Base-by-base conservation (phyloP, 2,797 vertebrate genomes). In the Prionace glauca region DNA sequence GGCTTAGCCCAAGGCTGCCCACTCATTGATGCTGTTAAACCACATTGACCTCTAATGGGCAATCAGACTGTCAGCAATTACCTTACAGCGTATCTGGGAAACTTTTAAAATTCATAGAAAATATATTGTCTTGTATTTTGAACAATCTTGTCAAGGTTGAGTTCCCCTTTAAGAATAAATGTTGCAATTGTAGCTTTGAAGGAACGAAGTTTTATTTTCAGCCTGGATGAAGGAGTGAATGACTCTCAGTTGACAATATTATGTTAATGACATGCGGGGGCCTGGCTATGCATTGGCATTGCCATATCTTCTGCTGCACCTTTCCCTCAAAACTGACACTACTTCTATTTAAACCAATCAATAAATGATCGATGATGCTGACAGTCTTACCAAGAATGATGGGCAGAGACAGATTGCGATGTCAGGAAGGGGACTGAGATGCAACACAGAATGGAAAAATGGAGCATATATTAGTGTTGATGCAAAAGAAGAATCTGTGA, bases 201-300 rank as follows among this genome's bases (percentile, higher is more conserved):
- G n/a, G 71, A 74, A 77, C 36, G 22, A 77, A 77, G 26, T 95
- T 95, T n/a, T 94, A 50, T 56, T 56, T 95, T 95, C 12, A 29
- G 12, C 41, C 45, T 26, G 24, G 32, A 71, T 50, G 71, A 56
- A 90, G 88, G 62, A 45, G 10, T 94, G 93, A 95, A 20, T 56
- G 71, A 56, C 69, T 72, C 22, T 77, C n/a, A 56, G 93, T 77
- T 95, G 93, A 56, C 71, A 77, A 77, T 71, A 69, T 94, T 72
- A 94, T 95, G 97, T 96, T 96, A 96, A 97, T 97, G 96, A 97
- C 97, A 97, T 97, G 97, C 96, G 96, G 96, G 5, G 96, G 96
- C 96, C 56, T 96, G 96, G 96, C 96, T 96, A 86, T 87, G 96
- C 96, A 97, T 97, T 97, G 88, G 97, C 96, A 96, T 96, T 26